phyloP scores from a whole-genome alignment of 2,888 invertebrate species.

The Calameuta filiformis region DNA sequence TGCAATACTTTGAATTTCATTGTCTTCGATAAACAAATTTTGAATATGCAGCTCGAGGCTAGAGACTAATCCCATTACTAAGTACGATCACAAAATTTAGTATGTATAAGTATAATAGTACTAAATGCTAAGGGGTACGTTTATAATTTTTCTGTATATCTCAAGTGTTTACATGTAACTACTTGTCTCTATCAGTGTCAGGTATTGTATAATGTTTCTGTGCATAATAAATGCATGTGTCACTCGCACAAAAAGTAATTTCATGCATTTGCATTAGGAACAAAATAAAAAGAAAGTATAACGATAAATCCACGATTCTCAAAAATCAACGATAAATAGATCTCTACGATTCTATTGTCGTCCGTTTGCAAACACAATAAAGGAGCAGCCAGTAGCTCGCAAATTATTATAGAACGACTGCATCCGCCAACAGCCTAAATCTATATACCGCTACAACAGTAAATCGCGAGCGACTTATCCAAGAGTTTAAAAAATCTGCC shows the following conservation, averaged over 20 bases:
- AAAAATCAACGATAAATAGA: no score
- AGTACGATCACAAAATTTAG: background rate
- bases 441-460: no score
- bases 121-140: background rate
- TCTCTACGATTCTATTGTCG: no score
- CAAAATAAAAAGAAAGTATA: background rate
- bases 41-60: background rate
- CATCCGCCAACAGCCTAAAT: no score
- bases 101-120: background rate
- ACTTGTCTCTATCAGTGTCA: background rate
- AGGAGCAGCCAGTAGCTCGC: no score
- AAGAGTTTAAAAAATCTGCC: no score
- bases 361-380: no score
- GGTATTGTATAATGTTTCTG: background rate
- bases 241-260: background rate
- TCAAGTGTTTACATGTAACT: background rate
- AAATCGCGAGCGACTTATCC: no score
- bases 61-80: background rate
- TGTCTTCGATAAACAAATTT: no score
- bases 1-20: no score
- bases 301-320: no score
- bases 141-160: background rate
- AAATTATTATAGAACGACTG: no score
- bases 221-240: background rate
- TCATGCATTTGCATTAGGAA: slow-evolving; percentile 1